Evolutionary conservation across 2,888 invertebrate genomes (phyloP).

Genomic region (Yponomeuta sedellus): DNA sequence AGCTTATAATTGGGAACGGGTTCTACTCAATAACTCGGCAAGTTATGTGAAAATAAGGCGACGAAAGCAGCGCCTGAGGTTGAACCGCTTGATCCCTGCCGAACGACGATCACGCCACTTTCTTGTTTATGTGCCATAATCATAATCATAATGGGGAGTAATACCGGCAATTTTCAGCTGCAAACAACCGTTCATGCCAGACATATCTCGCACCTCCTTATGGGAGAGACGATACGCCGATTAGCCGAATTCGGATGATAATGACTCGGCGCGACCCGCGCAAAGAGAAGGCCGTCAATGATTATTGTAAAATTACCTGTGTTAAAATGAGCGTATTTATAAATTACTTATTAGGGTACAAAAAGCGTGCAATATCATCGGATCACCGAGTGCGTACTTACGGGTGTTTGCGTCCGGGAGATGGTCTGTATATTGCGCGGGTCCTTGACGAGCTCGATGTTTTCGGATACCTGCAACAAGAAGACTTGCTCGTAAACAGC

Average conservation of each 20-base stretch:
- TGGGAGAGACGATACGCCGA: conserved; percentile 28
- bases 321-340: conserved; percentile 8
- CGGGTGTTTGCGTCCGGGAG: conserved; percentile 1
- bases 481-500: conserved; percentile 44
- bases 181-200: conserved; percentile 49
- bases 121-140: conserved; percentile 56
- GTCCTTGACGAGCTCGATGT: conserved; percentile 53
- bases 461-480: conserved; percentile 65
- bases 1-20: conserved; percentile 11
- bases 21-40: conserved; percentile 31
- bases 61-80: conserved; percentile 27
- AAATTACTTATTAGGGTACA: neutral
- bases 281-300: conserved; percentile 37
- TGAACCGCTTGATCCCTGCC: conserved; percentile 38
- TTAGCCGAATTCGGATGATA: conserved; percentile 38
- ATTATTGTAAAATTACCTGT: conserved; percentile 34
- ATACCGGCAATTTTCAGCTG: conserved; percentile 57
- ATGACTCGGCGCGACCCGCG: conserved; percentile 29
- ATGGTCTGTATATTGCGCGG: conserved; percentile 20
- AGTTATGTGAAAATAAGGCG: conserved; percentile 53
- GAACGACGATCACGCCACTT: conserved; percentile 45
- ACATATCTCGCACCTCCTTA: conserved; percentile 46
- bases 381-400: neutral
- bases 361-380: neutral
- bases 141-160: conserved; percentile 59